Evolutionary conservation across 2,113 vertebrate species (phyloP).

Genomic region (Merops nubicus): DNA sequence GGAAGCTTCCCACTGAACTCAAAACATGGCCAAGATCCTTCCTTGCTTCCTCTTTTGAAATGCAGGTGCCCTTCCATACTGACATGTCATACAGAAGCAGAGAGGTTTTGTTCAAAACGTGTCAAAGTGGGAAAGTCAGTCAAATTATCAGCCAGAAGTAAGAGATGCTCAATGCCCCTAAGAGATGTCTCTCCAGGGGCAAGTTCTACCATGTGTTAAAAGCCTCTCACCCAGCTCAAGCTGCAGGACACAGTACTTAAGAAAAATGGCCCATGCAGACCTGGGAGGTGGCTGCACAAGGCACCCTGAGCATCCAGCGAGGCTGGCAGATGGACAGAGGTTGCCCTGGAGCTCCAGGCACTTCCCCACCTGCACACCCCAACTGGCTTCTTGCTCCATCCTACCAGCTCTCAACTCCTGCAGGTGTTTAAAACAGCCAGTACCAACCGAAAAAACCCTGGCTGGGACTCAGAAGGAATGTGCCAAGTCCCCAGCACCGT

Average conservation of each 20-base stretch:
- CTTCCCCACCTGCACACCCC: fast-evolving
- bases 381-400: background rate
- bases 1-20: background rate
- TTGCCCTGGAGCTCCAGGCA: background rate
- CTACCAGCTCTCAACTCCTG: background rate
- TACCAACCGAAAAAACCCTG: fast-evolving
- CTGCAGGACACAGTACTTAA: background rate
- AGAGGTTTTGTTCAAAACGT: background rate
- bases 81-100: background rate
- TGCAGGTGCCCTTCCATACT: background rate
- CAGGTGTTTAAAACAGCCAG: background rate
- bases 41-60: background rate
- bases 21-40: background rate
- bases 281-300: no score
- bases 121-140: background rate
- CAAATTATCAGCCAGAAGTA: fast-evolving
- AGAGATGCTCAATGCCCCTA: background rate
- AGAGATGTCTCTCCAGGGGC: background rate
- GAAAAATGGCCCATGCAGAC: fast-evolving
- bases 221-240: background rate
- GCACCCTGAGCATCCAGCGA: background rate
- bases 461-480: background rate
- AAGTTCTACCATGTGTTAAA: background rate
- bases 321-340: background rate
- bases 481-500: background rate